Conservation (phyloP, 1,140 invertebrate species). For the Aphidius gifuensis region DNA sequence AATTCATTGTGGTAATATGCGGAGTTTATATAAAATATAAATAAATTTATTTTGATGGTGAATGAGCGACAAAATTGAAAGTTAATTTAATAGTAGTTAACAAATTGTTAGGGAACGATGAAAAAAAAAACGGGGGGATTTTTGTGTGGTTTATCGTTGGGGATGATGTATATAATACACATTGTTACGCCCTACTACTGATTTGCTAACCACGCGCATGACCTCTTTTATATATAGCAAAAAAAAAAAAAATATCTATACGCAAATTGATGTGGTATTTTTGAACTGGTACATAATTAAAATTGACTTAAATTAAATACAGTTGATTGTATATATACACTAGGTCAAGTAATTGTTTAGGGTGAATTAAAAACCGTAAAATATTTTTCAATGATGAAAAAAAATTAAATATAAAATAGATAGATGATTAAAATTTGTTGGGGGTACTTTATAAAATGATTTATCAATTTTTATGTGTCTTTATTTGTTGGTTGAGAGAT, state of each 20-base stretch:
- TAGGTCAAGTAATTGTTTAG: conserved; percentile 49
- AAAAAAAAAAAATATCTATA: neutral
- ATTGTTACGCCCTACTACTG: conserved; percentile 47
- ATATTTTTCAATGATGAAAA: no score
- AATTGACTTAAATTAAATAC: conserved; percentile 33
- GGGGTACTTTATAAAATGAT: conserved; percentile 9
- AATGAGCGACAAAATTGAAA: conserved; percentile 24
- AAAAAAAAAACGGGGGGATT: conserved; percentile 29
- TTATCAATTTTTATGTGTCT: conserved; percentile 22
- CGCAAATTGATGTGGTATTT: conserved; percentile 3
- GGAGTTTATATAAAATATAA: no score
- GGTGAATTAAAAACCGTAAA: conserved; percentile 1
- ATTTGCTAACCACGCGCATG: conserved; percentile 23
- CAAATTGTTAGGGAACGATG: conserved; percentile 44
- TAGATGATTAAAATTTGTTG: no score
- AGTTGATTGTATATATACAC: neutral
- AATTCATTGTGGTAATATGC: no score
- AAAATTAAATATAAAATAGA: no score
- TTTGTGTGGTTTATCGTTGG: conserved; percentile 42
- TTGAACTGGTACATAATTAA: conserved; percentile 47
- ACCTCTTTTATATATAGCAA: neutral
- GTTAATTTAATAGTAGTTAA: conserved; percentile 51
- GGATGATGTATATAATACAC: conserved; percentile 47
- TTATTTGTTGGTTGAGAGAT: conserved; percentile 10
- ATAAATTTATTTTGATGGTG: no score